Percentiles rank a stretch among this genome's conserved stretches.
phyloP scores from a whole-genome alignment of 2,113 vertebrate genomes.

The Sebastes schlegelii region DNA sequence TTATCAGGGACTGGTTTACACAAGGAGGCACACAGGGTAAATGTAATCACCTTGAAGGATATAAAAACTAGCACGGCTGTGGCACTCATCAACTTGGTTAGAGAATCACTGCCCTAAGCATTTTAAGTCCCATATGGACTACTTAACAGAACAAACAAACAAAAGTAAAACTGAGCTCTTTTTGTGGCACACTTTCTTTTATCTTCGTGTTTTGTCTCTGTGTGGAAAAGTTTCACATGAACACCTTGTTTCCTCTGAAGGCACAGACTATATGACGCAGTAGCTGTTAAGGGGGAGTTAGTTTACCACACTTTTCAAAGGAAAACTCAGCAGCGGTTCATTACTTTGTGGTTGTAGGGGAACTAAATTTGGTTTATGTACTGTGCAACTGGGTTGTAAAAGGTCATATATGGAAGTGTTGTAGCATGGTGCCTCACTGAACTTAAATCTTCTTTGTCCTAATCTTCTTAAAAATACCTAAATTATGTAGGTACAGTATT shows the following conservation, averaged over 20 bases:
- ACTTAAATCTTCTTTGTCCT: not conserved
- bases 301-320: constrained; percentile 9
- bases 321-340: constrained; percentile 29
- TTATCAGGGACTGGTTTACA: constrained; percentile 27
- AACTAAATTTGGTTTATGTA: constrained; percentile 36
- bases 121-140: not conserved
- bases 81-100: not conserved
- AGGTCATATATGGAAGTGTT: constrained; percentile 23
- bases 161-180: constrained; percentile 2
- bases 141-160: not conserved
- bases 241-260: constrained; percentile 6
- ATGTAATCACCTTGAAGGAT: constrained; percentile 14
- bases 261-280: constrained; percentile 5
- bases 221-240: constrained; percentile 23
- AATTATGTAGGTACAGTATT: not conserved
- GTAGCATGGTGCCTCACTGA: constrained; percentile 6
- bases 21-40: constrained; percentile 3
- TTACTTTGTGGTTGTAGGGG: constrained; percentile 25
- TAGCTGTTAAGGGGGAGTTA: constrained; percentile 12
- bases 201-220: constrained; percentile 13
- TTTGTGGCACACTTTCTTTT: not conserved
- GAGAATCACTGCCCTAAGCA: not conserved
- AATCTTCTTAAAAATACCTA: not conserved
- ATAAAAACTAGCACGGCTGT: constrained; percentile 24
- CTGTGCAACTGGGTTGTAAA: constrained; percentile 37